Evolutionary conservation across 2,797 vertebrate genomes (phyloP).

Genomic region (Sphenodon punctatus): DNA sequence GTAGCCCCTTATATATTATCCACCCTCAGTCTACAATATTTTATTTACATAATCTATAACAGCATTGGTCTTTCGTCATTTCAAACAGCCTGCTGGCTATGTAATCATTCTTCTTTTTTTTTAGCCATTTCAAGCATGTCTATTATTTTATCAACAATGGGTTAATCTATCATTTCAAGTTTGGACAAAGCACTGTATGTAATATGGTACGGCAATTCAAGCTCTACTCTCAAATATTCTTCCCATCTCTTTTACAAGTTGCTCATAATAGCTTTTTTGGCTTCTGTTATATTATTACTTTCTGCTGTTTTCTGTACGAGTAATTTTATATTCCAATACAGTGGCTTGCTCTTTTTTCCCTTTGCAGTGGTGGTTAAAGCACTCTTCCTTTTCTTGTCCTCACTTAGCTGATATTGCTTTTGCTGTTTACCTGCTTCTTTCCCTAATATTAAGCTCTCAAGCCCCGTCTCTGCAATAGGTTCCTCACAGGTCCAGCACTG

Average conservation of each 20-base stretch:
- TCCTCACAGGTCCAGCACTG: background rate
- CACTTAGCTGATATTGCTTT: background rate
- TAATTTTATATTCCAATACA: background rate
- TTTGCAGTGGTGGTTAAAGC: background rate
- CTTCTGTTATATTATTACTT: background rate
- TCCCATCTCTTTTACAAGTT: background rate
- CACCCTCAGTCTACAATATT: background rate
- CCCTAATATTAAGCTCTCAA: background rate
- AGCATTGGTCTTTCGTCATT: slow-evolving; percentile 1
- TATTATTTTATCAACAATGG: slow-evolving; percentile 2
- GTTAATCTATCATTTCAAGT: slow-evolving; percentile 2
- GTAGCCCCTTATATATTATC: background rate
- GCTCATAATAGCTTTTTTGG: background rate
- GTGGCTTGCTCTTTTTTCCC: background rate
- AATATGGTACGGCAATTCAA: background rate
- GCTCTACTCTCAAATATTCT: slow-evolving; percentile 7
- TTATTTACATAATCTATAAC: slow-evolving; percentile 36
- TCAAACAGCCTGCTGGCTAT: background rate
- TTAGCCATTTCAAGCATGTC: slow-evolving; percentile 4
- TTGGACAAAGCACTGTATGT: slow-evolving; percentile 4
- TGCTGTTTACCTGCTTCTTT: background rate
- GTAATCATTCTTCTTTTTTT: background rate
- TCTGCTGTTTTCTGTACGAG: background rate
- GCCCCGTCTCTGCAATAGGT: background rate
- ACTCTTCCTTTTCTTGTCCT: accelerated